Evolutionary conservation across 2,113 vertebrate genomes (phyloP).

Genomic region (Anser cygnoides): DNA sequence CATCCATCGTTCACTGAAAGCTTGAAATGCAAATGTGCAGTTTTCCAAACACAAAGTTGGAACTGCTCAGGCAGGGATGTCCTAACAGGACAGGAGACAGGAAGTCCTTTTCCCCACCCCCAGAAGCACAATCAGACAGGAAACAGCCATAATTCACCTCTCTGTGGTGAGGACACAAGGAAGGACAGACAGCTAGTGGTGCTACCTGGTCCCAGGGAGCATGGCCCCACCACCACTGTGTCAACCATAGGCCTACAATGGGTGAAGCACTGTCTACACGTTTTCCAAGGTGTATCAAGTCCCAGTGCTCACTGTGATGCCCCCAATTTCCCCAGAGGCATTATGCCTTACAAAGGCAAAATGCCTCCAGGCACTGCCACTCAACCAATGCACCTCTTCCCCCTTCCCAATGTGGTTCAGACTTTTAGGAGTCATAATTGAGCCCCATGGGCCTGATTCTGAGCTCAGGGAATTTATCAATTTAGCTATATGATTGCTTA

Average conservation of each 20-base stretch:
- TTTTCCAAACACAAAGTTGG: not conserved
- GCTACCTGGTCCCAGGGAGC: not conserved
- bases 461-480: conserved; percentile 48
- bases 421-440: conserved; percentile 62
- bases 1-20: not conserved
- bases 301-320: conserved; percentile 43
- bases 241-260: not conserved
- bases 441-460: conserved; percentile 66
- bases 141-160: not conserved
- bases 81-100: not conserved
- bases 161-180: not conserved
- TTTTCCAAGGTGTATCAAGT: conserved; percentile 44
- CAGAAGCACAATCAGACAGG: not conserved
- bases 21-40: not conserved
- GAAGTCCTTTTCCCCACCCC: not conserved
- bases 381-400: conserved; percentile 58
- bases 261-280: conserved; percentile 5
- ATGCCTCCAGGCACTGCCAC: conserved; percentile 63
- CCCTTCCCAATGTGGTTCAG: conserved; percentile 50
- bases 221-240: not conserved
- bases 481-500: conserved; percentile 46
- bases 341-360: conserved; percentile 60
- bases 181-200: not conserved
- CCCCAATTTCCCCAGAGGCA: conserved; percentile 52
- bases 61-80: not conserved